phyloP scores from a whole-genome alignment of 1,140 invertebrate genomes.

The Drosophila parvula region DNA sequence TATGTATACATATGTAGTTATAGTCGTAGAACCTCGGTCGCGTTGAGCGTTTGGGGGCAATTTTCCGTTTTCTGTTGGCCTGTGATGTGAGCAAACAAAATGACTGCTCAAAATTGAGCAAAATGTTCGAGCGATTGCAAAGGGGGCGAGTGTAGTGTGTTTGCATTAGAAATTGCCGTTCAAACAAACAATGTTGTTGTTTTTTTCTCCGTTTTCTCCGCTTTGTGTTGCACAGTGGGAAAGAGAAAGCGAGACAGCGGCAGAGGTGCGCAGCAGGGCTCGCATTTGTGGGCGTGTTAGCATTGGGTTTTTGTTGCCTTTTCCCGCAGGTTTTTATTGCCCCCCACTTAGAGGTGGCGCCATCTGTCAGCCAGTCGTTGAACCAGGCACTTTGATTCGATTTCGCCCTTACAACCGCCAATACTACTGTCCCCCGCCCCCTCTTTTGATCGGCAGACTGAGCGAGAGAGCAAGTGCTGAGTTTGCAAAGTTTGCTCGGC shows the following conservation, averaged over 20 bases:
- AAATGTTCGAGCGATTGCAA: conserved; percentile 75
- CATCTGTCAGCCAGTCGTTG: conserved; percentile 45
- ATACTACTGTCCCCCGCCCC: not conserved
- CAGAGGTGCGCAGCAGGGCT: conserved; percentile 36
- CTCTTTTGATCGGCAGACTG: not conserved
- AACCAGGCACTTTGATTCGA: conserved; percentile 27
- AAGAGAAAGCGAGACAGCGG: conserved; percentile 28
- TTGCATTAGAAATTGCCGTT: conserved; percentile 49
- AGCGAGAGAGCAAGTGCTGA: conserved; percentile 5
- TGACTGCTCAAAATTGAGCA: conserved; percentile 82
- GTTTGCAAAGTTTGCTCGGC: conserved; percentile 20
- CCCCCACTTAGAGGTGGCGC: conserved; percentile 41
- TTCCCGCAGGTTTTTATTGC: conserved; percentile 41
- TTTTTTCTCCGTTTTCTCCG: conserved; percentile 23
- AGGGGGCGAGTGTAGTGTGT: conserved; percentile 47
- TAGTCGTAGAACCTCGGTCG: conserved; percentile 34
- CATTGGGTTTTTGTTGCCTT: conserved; percentile 48
- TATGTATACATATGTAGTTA: conserved; percentile 1
- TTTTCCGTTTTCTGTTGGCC: conserved; percentile 80
- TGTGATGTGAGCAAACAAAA: conserved; percentile 83
- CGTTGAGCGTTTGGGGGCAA: conserved; percentile 31
- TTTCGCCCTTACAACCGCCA: conserved; percentile 31
- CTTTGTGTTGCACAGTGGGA: conserved; percentile 23
- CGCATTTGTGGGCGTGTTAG: conserved; percentile 60
- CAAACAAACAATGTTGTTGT: conserved; percentile 55